These are phyloP conservation scores for Varanus komodoensis DNA, from an alignment of 2,113 vertebrate species.

Conservation along the genomic window DNA sequence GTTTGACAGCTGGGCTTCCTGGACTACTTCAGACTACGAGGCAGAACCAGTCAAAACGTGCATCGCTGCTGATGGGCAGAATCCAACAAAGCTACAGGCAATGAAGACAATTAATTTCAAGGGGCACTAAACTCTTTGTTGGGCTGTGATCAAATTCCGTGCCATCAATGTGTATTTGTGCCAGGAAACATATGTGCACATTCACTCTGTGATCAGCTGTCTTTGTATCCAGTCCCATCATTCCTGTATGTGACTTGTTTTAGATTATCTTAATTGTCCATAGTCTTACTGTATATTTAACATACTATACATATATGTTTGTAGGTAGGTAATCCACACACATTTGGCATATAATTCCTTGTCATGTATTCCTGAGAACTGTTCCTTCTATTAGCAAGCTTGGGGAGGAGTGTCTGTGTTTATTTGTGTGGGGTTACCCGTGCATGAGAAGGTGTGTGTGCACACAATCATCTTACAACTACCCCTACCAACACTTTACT, in stretches of 20 bases:
- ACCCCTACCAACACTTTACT: too few species aligned
- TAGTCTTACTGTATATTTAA: background rate
- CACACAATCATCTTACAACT: background rate
- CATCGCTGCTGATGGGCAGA: background rate
- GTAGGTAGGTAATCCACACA: too few species aligned
- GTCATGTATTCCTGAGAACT: background rate
- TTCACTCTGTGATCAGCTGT: background rate
- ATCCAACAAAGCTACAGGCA: background rate
- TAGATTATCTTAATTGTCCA: background rate
- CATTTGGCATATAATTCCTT: too few species aligned
- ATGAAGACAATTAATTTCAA: background rate
- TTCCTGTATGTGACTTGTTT: background rate
- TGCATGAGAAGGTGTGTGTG: too few species aligned
- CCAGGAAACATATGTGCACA: background rate
- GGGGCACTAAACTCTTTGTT: background rate
- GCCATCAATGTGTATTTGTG: background rate
- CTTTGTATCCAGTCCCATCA: background rate
- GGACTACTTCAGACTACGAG: background rate
- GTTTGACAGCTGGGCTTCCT: background rate
- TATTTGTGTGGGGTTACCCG: background rate
- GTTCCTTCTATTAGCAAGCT: background rate
- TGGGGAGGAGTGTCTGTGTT: background rate
- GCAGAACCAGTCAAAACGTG: background rate
- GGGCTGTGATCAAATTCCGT: background rate
- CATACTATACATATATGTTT: background rate